Conservation (phyloP, 2,797 vertebrate genomes). For the Melanotaenia boesemani region DNA sequence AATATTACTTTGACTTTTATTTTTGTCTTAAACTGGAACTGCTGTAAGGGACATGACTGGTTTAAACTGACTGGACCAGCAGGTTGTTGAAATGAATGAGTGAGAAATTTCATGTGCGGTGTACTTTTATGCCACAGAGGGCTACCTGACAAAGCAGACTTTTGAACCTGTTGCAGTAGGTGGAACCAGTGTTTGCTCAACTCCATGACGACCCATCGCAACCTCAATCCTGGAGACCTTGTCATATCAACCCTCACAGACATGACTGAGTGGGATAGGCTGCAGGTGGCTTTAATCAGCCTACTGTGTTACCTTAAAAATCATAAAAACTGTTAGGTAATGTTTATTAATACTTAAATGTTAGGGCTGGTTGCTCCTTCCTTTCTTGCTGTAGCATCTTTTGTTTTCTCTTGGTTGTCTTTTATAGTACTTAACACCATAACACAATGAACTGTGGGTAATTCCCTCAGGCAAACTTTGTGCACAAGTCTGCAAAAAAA, state of each 20-base stretch:
- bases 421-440: background rate
- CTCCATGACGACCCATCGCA: background rate
- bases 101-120: too few relatives aligned
- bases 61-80: background rate
- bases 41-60: background rate
- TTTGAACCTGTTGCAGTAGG: background rate
- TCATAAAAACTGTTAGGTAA: too few relatives aligned
- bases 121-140: background rate
- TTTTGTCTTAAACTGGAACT: background rate
- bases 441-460: background rate
- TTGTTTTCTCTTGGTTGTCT: too few relatives aligned
- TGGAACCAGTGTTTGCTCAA: background rate
- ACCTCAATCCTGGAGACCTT: too few relatives aligned
- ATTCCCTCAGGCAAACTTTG: too few relatives aligned
- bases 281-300: too few relatives aligned
- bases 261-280: background rate
- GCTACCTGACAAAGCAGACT: background rate
- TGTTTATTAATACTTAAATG: too few relatives aligned
- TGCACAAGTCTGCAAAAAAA: background rate
- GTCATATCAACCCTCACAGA: background rate
- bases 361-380: background rate
- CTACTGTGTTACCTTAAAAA: too few relatives aligned
- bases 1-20: background rate
- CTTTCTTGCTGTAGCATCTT: background rate
- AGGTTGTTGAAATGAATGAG: background rate